These are phyloP conservation scores for Nansenia antarctica DNA, from an alignment of 2,113 vertebrate genomes.

Conservation along the genomic window DNA sequence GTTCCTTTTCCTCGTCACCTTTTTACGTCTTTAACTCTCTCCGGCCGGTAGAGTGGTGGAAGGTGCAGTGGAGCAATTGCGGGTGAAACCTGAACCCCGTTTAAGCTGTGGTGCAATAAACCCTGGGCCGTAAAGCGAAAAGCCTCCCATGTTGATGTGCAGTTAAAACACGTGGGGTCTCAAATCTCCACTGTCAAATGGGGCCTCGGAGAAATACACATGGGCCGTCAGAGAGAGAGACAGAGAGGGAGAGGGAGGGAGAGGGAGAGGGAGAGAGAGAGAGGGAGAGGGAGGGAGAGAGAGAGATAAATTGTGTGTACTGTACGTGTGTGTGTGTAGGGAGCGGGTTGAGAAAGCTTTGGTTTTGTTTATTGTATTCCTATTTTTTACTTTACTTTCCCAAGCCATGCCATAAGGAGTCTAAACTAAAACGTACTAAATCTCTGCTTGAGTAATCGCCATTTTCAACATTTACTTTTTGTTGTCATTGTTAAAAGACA, in stretches of 20 bases:
- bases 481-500: too few species aligned
- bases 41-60: conserved; percentile 16
- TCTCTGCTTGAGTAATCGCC: too few species aligned
- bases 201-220: conserved; percentile 9
- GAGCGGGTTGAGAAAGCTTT: not conserved
- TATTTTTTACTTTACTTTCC: not conserved
- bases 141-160: conserved; percentile 71
- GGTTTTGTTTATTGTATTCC: conserved; percentile 3
- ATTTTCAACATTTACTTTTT: too few species aligned
- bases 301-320: too few species aligned
- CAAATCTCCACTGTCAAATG: conserved; percentile 59
- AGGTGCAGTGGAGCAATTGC: conserved; percentile 61
- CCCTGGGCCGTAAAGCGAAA: conserved; percentile 66
- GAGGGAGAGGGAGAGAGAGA: too few species aligned
- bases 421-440: too few species aligned
- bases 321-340: too few species aligned
- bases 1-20: too few species aligned
- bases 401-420: not conserved
- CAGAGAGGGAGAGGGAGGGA: too few species aligned
- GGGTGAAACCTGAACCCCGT: conserved; percentile 70
- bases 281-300: too few species aligned
- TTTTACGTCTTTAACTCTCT: too few species aligned
- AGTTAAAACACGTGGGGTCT: conserved; percentile 72
- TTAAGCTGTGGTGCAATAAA: conserved; percentile 73
- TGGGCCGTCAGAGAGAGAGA: conserved; percentile 4